Evolutionary conservation across 2,797 vertebrate species (phyloP), one percentile per base, ranked within the genome.

Genomic region (Amblyraja radiata): DNA sequence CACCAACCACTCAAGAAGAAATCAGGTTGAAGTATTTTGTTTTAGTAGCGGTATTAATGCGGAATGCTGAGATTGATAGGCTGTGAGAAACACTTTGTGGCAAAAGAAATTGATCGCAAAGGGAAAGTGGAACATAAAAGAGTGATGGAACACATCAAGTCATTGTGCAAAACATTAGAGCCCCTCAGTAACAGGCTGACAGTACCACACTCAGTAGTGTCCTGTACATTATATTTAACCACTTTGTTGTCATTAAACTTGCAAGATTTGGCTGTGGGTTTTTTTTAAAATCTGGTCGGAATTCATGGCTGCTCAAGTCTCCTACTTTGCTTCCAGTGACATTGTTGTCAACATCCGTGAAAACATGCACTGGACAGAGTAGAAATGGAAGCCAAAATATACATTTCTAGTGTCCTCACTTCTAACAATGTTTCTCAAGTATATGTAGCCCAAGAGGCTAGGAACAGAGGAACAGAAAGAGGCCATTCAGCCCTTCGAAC

Each of bases 371-470:
- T 92, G 74, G 73, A 36, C 39, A 16, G 25, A 58, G 13, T 76
- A 58, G 11, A 76, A 92, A 92, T 6, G 23, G 90, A 92, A 92
- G 36, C 23, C 32, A 91, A 54, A 73, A 39, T 10, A 8, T 54
- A 25, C 74, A 58, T 76, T 54, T 61, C 61, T 32, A 7, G 6
- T 88, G 63, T 39, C 25, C 71, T 76, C 71, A 76, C 90, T 92
- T 92, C 90, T 92, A 92, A 76, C 46, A 92, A 92, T 18, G 39
- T 28, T 74, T 54, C 23, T 74, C 71, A 54, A 74, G 39, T 54
- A 54, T 71, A 58, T 71, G 46, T 21, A n/a, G 46, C 21, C 63
- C 36, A 23, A 54, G 54, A 8, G 71, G 71, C 63, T 10, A 14
- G 16, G 63, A 36, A 21, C 13, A n/a, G 8, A 32, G 58, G 13